A percentile compares a stretch with the other conserved stretches of the same genome.
Conservation (phyloP, 92 coral and sea anemone species). For the Siderastrea siderea region DNA sequence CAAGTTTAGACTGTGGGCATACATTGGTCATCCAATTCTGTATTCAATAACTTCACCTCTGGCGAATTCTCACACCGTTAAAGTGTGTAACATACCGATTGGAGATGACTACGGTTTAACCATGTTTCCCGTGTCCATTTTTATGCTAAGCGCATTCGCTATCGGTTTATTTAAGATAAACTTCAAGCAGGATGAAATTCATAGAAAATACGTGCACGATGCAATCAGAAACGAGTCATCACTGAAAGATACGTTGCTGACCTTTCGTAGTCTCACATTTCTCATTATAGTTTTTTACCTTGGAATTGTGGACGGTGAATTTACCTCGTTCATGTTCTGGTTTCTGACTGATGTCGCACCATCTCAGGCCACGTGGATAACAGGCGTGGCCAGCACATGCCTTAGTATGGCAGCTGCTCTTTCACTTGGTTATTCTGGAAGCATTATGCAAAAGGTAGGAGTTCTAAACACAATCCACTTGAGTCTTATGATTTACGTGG, state of each 20-base stretch:
- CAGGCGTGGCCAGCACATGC: conserved; percentile 65
- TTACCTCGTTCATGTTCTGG: conserved; percentile 81
- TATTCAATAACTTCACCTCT: too few relatives aligned
- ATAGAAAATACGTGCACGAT: background rate
- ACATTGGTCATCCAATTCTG: conserved; percentile 13
- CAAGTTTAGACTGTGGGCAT: conserved; percentile 18
- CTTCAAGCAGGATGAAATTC: background rate
- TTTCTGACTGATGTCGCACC: conserved; percentile 74
- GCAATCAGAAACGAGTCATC: background rate
- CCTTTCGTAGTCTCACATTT: conserved; percentile 62
- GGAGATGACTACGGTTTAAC: background rate
- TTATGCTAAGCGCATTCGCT: background rate
- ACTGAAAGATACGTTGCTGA: conserved; percentile 53
- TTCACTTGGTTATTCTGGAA: conserved; percentile 64
- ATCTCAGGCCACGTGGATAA: conserved; percentile 65
- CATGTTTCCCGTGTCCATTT: background rate
- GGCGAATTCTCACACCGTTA: background rate
- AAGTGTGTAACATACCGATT: background rate
- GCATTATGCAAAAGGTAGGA: conserved; percentile 57
- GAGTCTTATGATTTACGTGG: conserved; percentile 38
- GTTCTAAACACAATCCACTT: conserved; percentile 45
- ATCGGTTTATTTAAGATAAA: background rate
- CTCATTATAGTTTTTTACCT: conserved; percentile 72
- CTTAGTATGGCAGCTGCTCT: conserved; percentile 61
- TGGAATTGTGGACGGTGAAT: conserved; percentile 74